A percentile compares a stretch with the other conserved stretches of the same genome.
Evolutionary conservation across 1,140 invertebrate species (phyloP).

Genomic region (Drosophila tsacasi): DNA sequence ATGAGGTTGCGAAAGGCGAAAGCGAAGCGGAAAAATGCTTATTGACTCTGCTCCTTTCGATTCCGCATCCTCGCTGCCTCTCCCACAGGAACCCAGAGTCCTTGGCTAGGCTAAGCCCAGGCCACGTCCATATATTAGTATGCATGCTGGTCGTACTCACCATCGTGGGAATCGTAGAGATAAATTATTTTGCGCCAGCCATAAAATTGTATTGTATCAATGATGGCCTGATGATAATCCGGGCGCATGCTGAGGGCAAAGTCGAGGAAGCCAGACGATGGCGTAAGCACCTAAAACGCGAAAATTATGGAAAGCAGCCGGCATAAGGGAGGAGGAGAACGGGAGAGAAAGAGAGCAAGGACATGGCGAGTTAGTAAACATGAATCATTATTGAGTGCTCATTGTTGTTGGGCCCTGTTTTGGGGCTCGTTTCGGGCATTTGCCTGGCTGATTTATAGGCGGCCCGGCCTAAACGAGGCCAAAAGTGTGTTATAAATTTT

Average conservation of each 20-base stretch:
- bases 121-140: slow-evolving; percentile 14
- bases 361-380: slow-evolving; percentile 75
- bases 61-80: slow-evolving; percentile 1
- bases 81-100: not conserved
- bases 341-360: slow-evolving; percentile 15
- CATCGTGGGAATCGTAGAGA: slow-evolving; percentile 97
- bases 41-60: slow-evolving; percentile 37
- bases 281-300: slow-evolving; percentile 89
- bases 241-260: slow-evolving; percentile 97
- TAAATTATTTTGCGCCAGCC: slow-evolving; percentile 97
- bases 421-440: slow-evolving; percentile 73
- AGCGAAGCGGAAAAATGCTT: slow-evolving; percentile 44
- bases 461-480: slow-evolving; percentile 50
- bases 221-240: slow-evolving; percentile 97
- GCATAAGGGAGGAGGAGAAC: not conserved
- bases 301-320: slow-evolving; percentile 75
- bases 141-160: slow-evolving; percentile 88
- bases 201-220: slow-evolving; percentile 96
- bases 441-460: slow-evolving; percentile 76
- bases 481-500: slow-evolving; percentile 83
- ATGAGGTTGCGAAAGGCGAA: slow-evolving; percentile 42
- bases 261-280: slow-evolving; percentile 93
- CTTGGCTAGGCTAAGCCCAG: not conserved
- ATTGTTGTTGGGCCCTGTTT: slow-evolving; percentile 51
- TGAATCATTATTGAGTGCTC: slow-evolving; percentile 82